These are phyloP conservation scores for Gila orcuttii DNA, from an alignment of 2,113 vertebrate genomes.

Conservation along the genomic window DNA sequence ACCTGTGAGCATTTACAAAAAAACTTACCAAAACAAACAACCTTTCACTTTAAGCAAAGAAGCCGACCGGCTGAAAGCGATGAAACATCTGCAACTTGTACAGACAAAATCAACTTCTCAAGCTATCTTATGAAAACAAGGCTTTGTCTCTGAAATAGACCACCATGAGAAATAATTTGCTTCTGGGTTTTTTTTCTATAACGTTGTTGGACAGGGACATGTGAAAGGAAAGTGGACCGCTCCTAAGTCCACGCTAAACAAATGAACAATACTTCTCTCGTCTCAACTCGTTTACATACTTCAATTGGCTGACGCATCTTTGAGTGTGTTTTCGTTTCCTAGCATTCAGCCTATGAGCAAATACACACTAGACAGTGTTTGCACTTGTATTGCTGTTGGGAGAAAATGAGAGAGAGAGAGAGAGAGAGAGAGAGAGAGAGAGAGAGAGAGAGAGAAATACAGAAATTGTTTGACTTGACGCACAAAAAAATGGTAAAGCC, in stretches of 20 bases:
- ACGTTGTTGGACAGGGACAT: neutral
- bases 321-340: conserved; percentile 9
- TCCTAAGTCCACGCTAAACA: conserved; percentile 18
- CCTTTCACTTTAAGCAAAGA: neutral
- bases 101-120: neutral
- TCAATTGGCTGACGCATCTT: conserved; percentile 16
- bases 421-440: neutral
- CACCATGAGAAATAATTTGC: neutral
- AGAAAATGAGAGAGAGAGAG: neutral
- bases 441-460: neutral
- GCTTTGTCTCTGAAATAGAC: neutral
- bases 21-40: neutral
- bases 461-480: conserved; percentile 2
- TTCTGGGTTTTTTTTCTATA: neutral
- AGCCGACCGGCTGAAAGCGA: neutral
- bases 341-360: conserved; percentile 17
- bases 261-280: conserved; percentile 23
- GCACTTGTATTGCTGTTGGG: conserved; percentile 51
- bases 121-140: neutral
- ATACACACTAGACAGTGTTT: conserved; percentile 34
- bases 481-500: neutral
- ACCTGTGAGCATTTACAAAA: neutral
- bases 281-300: conserved; percentile 37
- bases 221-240: neutral
- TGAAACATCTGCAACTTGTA: conserved; percentile 9